Evolutionary conservation across 2,797 vertebrate genomes (phyloP).

Genomic region (Aphelocoma californica): DNA sequence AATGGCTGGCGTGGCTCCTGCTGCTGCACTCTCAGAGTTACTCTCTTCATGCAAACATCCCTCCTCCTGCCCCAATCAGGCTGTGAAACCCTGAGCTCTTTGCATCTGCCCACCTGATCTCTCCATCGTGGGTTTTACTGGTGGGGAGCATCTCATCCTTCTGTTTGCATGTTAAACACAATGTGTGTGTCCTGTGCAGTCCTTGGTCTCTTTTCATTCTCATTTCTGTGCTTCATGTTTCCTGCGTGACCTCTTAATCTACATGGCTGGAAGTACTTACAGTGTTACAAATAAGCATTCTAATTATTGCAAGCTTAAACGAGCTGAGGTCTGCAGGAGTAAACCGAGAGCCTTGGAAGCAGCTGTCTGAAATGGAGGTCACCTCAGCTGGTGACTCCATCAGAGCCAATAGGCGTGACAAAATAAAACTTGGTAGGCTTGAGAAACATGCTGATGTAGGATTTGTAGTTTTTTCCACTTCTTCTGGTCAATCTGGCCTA

Average conservation of each 20-base stretch:
- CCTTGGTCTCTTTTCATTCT: background rate
- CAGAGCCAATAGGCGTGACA: background rate
- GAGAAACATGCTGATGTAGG: accelerated
- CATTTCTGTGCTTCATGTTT: background rate
- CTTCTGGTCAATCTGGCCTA: background rate
- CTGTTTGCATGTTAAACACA: background rate
- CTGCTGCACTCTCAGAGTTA: background rate
- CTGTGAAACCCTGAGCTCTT: background rate
- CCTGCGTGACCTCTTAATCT: background rate
- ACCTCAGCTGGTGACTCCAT: background rate
- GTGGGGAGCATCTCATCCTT: background rate
- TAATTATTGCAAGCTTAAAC: background rate
- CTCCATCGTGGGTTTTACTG: accelerated
- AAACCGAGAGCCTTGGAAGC: background rate
- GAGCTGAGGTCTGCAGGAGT: background rate
- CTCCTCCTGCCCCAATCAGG: background rate
- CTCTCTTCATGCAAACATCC: background rate
- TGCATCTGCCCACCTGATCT: background rate
- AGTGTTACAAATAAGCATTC: background rate
- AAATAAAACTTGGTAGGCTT: background rate
- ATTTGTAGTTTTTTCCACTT: background rate
- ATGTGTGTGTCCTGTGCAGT: background rate
- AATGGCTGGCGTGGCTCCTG: background rate
- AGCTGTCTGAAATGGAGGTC: background rate
- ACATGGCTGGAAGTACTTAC: background rate